Evolutionary conservation across 2,797 vertebrate genomes (phyloP).

Genomic region (Ctenosaura bakeri): DNA sequence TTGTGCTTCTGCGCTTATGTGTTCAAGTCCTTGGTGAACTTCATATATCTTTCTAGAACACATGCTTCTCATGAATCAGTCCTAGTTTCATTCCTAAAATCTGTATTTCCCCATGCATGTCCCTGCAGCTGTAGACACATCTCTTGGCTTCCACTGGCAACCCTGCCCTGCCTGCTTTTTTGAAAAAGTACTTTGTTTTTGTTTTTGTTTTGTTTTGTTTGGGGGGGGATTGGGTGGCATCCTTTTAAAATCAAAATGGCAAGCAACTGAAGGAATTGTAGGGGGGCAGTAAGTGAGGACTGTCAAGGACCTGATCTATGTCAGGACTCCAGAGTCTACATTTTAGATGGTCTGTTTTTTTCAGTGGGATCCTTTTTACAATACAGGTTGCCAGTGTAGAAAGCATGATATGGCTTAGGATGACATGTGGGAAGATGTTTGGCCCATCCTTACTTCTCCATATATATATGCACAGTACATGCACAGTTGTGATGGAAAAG

Average conservation of each 20-base stretch:
- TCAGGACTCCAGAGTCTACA: not conserved
- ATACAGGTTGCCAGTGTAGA: not conserved
- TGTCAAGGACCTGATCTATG: too few species aligned
- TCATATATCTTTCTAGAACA: not conserved
- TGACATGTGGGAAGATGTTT: not conserved
- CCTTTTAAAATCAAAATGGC: not conserved
- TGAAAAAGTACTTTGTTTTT: too few species aligned
- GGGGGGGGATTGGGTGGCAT: not conserved
- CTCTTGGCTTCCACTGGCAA: not conserved
- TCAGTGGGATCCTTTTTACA: not conserved
- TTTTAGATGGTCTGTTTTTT: not conserved
- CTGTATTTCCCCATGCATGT: not conserved
- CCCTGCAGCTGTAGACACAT: too few species aligned
- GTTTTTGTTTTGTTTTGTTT: not conserved
- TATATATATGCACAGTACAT: not conserved
- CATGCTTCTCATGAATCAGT: not conserved
- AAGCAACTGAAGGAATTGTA: not conserved
- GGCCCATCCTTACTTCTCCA: not conserved
- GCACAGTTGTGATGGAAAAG: not conserved
- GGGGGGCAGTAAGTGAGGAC: not conserved
- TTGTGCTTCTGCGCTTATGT: not conserved
- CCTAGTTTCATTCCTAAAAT: not conserved
- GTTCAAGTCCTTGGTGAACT: not conserved
- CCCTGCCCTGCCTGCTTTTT: not conserved
- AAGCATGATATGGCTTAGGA: not conserved